Percentiles rank a stretch among this genome's conserved stretches.
Evolutionary conservation across 2,888 invertebrate genomes (phyloP).

Genomic region (Lasioglossum calceatum): DNA sequence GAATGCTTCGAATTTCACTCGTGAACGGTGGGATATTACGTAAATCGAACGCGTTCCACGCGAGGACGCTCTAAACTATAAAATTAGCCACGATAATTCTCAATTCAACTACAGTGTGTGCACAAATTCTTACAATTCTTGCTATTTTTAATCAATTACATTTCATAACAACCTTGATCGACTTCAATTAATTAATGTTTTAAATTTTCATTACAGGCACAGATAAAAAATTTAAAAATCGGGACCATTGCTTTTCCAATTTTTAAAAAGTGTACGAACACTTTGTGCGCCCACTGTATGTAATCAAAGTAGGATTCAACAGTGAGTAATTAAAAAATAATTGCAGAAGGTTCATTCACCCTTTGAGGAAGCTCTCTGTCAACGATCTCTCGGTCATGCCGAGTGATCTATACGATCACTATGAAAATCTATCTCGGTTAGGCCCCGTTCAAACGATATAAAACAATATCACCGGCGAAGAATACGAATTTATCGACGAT

Average conservation of each 20-base stretch:
- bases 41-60: not conserved
- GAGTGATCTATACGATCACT: constrained; percentile 51
- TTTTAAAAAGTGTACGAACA: no score
- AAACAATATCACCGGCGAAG: not conserved
- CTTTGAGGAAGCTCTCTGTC: not conserved
- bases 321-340: not conserved
- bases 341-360: constrained; percentile 62
- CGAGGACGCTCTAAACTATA: not conserved
- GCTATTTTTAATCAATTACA: no score
- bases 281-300: no score
- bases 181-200: no score
- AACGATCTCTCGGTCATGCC: not conserved
- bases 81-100: not conserved
- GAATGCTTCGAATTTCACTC: constrained; percentile 4
- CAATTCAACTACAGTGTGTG: not conserved
- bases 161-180: no score
- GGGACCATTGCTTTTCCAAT: no score
- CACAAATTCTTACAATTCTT: no score
- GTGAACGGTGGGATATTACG: not conserved
- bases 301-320: not conserved
- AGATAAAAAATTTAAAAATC: no score
- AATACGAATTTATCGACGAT: constrained; percentile 23
- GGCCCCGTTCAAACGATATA: not conserved
- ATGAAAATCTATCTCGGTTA: constrained; percentile 45
- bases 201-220: no score